Evolutionary conservation across 1,140 invertebrate genomes (phyloP), one percentile per base, ranked within the genome.

Genomic region (Vanessa tameamea): DNA sequence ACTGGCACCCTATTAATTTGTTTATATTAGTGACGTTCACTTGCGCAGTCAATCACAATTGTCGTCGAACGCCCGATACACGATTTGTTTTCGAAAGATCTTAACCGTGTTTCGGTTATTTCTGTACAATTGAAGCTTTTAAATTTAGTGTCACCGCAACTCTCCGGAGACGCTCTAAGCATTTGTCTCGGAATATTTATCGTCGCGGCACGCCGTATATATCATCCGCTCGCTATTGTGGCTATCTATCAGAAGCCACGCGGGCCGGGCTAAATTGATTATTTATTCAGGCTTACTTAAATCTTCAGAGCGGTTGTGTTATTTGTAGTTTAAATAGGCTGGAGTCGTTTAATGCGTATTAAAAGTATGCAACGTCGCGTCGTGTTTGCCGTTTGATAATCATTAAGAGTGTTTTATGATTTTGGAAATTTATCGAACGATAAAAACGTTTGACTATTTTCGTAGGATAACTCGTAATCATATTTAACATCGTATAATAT

Each of bases 121-220:
- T 90, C 87, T 87, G 90, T 92, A 90, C 90, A 89, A 91, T 92
- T 87, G 88, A 90, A 85, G 89, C 89, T 90, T 91, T 90, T 90
- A 91, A 92, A 92, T 92, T 87, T 87, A 90, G 87, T 92, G 89
- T 91, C 89, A 88, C 89, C 88, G 88, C 89, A 87, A 86, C 86
- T 89, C 89, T 85, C 89, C 76, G 82, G 89, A 91, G 90, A 89
- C 87, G 88, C 78, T 89, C 86, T 78, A 83, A 89, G 87, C 90
- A 92, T 92, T 92, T 92, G 89, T 92, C 90, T 91, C 79, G 85
- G 86, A 87, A 89, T 92, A 92, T 92, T 92, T 92, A 92, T 91
- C 86, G 87, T 75, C 83, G 79, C 82, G 81, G 82, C 86, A 86
- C 80, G 88, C 82, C 80, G 88, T 84, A 84, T 92, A 86, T 89